These are phyloP conservation scores for Hydropsyche betteni DNA, from an alignment of 2,888 invertebrate species.

Conservation along the genomic window DNA sequence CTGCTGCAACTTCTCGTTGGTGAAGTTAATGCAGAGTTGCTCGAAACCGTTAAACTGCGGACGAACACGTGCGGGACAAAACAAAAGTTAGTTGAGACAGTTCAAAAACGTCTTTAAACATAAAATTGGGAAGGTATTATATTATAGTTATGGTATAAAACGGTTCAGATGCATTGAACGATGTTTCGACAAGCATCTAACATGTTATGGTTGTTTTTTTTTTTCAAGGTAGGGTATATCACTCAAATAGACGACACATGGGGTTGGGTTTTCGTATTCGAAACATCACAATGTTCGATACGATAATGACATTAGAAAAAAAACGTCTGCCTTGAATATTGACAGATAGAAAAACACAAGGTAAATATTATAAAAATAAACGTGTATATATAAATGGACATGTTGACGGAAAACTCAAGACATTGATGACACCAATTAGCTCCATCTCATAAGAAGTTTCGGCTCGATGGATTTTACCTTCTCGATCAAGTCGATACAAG, in stretches of 20 bases:
- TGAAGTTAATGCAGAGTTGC: slow-evolving; percentile 94
- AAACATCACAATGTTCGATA: slow-evolving; percentile 1
- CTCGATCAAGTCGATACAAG: slow-evolving; percentile 95
- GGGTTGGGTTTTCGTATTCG: background rate
- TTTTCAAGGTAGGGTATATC: background rate
- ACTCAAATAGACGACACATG: background rate
- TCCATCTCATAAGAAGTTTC: slow-evolving; percentile 27
- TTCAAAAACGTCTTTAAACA: slow-evolving; percentile 11
- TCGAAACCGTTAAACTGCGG: slow-evolving; percentile 88
- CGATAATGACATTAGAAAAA: background rate
- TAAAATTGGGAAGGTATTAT: background rate
- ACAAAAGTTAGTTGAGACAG: slow-evolving; percentile 47
- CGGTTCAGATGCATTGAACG: slow-evolving; percentile 31
- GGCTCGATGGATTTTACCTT: slow-evolving; percentile 73
- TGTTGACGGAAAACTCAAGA: slow-evolving; percentile 1
- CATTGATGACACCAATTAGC: slow-evolving; percentile 21
- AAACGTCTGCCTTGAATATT: background rate
- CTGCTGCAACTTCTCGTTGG: slow-evolving; percentile 92
- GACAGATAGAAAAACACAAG: background rate
- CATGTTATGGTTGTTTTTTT: no score
- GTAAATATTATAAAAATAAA: background rate
- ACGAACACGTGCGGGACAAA: slow-evolving; percentile 53
- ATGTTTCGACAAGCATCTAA: slow-evolving; percentile 43
- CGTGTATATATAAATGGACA: background rate
- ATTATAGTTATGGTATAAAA: slow-evolving; percentile 5